phyloP scores from a whole-genome alignment of 2,113 vertebrate species.

The Vidua chalybeata region DNA sequence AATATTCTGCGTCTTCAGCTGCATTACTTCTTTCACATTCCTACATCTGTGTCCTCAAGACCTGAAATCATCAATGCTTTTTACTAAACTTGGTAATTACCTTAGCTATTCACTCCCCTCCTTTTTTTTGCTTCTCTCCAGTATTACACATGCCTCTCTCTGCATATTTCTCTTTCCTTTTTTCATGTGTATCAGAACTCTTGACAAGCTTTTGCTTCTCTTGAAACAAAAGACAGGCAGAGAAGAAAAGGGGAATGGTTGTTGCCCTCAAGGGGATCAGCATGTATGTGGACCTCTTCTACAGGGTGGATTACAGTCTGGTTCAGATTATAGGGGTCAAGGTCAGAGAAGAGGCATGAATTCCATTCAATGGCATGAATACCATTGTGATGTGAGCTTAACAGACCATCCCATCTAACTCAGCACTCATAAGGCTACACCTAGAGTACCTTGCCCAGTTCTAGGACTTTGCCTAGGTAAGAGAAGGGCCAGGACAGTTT shows the following conservation, averaged over 20 bases:
- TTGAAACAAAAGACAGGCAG: neutral
- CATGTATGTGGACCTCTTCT: neutral
- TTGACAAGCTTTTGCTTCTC: neutral
- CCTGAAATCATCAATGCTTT: neutral
- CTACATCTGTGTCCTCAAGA: slow-evolving; percentile 15
- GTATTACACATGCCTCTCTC: neutral
- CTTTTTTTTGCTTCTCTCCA: neutral
- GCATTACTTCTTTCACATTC: neutral
- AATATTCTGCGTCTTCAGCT: neutral
- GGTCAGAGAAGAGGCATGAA: neutral
- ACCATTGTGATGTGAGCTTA: neutral
- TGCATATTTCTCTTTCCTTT: neutral
- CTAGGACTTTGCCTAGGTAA: neutral
- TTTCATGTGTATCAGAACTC: neutral
- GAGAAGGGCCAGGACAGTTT: neutral
- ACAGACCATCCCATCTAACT: neutral
- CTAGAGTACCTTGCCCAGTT: neutral
- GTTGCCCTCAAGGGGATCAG: neutral
- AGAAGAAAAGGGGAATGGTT: neutral
- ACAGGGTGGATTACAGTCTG: neutral
- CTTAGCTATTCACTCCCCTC: neutral
- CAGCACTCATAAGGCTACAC: neutral
- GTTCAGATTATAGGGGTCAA: neutral
- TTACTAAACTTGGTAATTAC: neutral
- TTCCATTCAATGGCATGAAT: neutral